Base-by-base conservation (phyloP, 2,888 invertebrate genomes). In the Anarsia innoxiella region DNA sequence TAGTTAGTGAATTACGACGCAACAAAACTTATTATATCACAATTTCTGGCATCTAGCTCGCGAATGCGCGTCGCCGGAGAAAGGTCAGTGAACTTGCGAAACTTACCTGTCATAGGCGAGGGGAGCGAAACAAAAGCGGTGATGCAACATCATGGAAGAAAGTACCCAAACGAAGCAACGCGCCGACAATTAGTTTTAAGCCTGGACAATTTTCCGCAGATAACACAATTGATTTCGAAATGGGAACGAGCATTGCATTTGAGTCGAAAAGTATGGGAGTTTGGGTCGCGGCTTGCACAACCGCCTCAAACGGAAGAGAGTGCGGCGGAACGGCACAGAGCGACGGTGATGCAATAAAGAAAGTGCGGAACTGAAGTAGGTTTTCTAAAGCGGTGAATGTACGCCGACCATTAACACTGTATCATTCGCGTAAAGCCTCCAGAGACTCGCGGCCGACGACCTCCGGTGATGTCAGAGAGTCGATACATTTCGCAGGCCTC, bases 381-480 rank as follows among this genome's bases (percentile, higher is more conserved):
- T 80, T 80, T 79, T 79, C 78, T 79, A 79, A 65, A 68, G 76
- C 78, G 82, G 82, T 82, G 82, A 83, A 83, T 62, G 83, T 79
- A 79, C 82, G 74, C 58, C 64, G 62, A 60, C 70, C 64, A 78
- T 78, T 79, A 74, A 72, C 68, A 65, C 71, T 71, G 68, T 77
- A 77, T 77, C 71, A 76, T 73, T 73, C 60, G 68, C 66, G 65
- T 66, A 39, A 49, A 59, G 60, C 51, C 55, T 59, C 44, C 37
- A 44, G 48, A 59, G 60, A 61, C 64, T 50, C 49, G 51, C 49
- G 44, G 44, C 36, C 36, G 74, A 75, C 72, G 80, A 82, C 76
- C 76, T 65, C 72, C 56, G 60, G 51, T 66, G 66, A 66, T 69
- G 73, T 70, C 70, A 71, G 69, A 62, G 37, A 60, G 48, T 46